Base-by-base conservation (phyloP, 2,888 invertebrate species). In the Caenorhabditis virilis region DNA sequence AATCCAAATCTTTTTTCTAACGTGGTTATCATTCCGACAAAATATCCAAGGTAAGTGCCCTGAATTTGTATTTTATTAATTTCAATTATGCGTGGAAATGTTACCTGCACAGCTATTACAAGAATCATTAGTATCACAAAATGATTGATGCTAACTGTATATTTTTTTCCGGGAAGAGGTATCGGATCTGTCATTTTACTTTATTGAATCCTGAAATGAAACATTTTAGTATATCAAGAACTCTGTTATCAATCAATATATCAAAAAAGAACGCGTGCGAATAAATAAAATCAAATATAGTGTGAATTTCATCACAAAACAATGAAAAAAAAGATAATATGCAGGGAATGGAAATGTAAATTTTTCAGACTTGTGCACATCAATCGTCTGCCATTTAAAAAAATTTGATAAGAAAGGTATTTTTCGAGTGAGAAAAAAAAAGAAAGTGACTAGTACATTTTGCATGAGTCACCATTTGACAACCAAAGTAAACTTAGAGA, bases 1-100 rank as follows among this genome's bases (percentile, higher is more conserved):
- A 74, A 59, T 15, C 69, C 75, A 36, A 68, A 75, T 18, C 75
- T 48, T 43, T 69, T 68, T 38, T 76, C 76, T 18, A 76, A 45
- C 9, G 76, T 73, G 2, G 76, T 74, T 23, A 76, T 53, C 66
- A 76, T 74, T 13, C 76, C 76, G 9, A 76, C 73, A 2, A 70
- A 59, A 53, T 76, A 76, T 15, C 76, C 76, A 50, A 76, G 65
- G 48, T 76, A 76, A 0, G 72, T 73, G 0, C 76, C 76, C 60
- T 69, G 13, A 16, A 60, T n/a, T n/a, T n/a, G n/a, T n/a, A n/a
- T n/a, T n/a, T n/a, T n/a, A n/a, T n/a, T n/a, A n/a, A n/a, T n/a
- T n/a, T n/a, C n/a, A n/a, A n/a, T n/a, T n/a, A n/a, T n/a, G n/a
- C n/a, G n/a, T n/a, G n/a, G n/a, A 18, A 42, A 11, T 25, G 5